These are phyloP conservation scores for Dasypolia templi DNA, from an alignment of 2,888 invertebrate genomes.

Conservation along the genomic window DNA sequence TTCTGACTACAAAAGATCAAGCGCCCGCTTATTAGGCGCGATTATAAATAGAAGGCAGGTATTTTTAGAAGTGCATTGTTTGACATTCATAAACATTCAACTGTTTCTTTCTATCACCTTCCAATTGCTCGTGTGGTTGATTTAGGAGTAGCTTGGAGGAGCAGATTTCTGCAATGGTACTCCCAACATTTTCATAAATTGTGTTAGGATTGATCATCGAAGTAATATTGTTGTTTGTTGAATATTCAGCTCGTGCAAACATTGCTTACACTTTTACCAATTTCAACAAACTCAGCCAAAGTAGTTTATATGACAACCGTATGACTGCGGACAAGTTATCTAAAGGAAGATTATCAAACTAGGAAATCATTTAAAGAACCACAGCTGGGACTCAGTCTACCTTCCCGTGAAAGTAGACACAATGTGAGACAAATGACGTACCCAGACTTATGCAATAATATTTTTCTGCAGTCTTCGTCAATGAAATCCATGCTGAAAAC, in stretches of 20 bases:
- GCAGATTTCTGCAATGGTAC: neutral
- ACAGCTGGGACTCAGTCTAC: neutral
- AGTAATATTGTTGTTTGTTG: neutral
- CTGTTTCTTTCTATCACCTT: neutral
- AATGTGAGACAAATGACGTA: neutral
- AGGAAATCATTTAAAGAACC: neutral
- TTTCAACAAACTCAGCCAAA: no score
- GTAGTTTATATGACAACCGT: no score
- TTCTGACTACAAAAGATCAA: slow-evolving; percentile 5
- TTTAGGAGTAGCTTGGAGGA: slow-evolving; percentile 9
- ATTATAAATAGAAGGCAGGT: slow-evolving; percentile 19
- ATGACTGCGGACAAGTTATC: no score
- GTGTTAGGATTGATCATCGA: neutral
- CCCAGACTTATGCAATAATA: neutral
- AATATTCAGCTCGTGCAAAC: neutral
- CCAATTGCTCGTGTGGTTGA: neutral
- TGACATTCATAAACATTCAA: slow-evolving; percentile 13
- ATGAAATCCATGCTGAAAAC: slow-evolving; percentile 36
- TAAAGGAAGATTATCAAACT: no score
- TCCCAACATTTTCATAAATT: neutral
- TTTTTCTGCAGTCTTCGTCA: neutral
- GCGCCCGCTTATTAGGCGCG: slow-evolving; percentile 46
- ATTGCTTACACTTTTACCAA: no score
- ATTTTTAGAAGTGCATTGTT: slow-evolving; percentile 40
- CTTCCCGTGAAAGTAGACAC: neutral